Conservation (phyloP, 30 jellyfish, hydroid and myxozoan genomes). For the Phacellophora camtschatica region DNA sequence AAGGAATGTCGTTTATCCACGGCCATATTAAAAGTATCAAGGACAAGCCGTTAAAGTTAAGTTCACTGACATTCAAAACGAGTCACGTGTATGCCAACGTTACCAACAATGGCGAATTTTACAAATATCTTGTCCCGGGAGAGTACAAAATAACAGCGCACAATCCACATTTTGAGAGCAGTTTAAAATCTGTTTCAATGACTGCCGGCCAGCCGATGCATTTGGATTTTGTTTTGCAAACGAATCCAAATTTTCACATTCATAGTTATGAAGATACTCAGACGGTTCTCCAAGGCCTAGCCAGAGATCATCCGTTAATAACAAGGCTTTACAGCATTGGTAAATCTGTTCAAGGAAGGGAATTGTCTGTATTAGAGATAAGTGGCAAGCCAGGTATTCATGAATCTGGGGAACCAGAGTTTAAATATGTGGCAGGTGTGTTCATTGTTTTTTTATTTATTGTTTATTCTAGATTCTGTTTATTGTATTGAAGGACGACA, state of each 20-base stretch:
- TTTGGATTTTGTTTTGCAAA: conserved; percentile 58
- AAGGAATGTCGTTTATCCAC: conserved; percentile 73
- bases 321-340: conserved; percentile 84
- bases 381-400: conserved; percentile 91
- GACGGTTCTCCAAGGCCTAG: conserved; percentile 43
- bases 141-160: conserved; percentile 78
- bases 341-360: conserved; percentile 86
- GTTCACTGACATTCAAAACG: conserved; percentile 56
- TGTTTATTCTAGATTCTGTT: not conserved
- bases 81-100: conserved; percentile 61
- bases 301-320: conserved; percentile 64
- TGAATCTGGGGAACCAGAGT: conserved; percentile 97
- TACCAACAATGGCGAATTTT: conserved; percentile 66
- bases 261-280: conserved; percentile 66
- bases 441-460: not conserved
- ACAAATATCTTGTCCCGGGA: conserved; percentile 82
- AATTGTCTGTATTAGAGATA: conserved; percentile 84
- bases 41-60: conserved; percentile 41
- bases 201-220: conserved; percentile 21
- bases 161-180: conserved; percentile 61
- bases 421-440: conserved; percentile 89
- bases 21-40: conserved; percentile 63
- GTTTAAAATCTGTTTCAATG: conserved; percentile 10
- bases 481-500: too few species aligned
- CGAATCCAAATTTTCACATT: conserved; percentile 35